Conservation (phyloP, 37 sponge, comb jelly and placozoan genomes). For the Cladorhizidae sp. region DNA sequence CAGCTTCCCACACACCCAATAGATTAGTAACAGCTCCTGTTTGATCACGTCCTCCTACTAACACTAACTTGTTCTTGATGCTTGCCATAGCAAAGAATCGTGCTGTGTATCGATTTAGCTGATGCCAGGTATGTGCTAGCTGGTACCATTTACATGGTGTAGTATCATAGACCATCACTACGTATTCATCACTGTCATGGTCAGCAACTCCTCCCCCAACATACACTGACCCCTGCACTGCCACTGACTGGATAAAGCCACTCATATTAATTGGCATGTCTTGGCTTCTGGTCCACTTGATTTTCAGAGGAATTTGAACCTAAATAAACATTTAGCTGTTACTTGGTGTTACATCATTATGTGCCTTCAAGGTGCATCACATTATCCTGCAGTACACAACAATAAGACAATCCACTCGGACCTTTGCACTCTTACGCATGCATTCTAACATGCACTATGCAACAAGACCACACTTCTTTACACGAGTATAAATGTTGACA, state of each 20-base stretch:
- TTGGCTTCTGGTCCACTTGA: not conserved
- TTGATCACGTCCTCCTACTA: not conserved
- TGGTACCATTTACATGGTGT: not conserved
- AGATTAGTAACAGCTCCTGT: not conserved
- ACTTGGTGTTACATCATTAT: too few species aligned
- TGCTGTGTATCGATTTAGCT: not conserved
- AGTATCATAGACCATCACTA: not conserved
- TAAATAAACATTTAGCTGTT: too few species aligned
- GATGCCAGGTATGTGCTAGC: not conserved
- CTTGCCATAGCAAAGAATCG: conserved; percentile 13
- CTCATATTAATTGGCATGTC: not conserved
- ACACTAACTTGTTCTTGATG: conserved; percentile 8
- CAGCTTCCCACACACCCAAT: conserved; percentile 4
- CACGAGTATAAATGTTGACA: too few species aligned
- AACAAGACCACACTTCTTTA: too few species aligned
- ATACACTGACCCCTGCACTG: conserved; percentile 1
- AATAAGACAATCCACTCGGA: too few species aligned
- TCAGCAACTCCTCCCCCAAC: not conserved
- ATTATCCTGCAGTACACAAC: too few species aligned
- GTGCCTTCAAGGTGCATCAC: too few species aligned
- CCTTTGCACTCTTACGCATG: too few species aligned
- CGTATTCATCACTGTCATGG: not conserved
- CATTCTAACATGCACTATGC: not conserved
- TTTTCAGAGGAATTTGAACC: not conserved
- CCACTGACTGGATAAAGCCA: conserved; percentile 11